Conservation (phyloP, 2,797 vertebrate species). For the Rhinella marina region DNA sequence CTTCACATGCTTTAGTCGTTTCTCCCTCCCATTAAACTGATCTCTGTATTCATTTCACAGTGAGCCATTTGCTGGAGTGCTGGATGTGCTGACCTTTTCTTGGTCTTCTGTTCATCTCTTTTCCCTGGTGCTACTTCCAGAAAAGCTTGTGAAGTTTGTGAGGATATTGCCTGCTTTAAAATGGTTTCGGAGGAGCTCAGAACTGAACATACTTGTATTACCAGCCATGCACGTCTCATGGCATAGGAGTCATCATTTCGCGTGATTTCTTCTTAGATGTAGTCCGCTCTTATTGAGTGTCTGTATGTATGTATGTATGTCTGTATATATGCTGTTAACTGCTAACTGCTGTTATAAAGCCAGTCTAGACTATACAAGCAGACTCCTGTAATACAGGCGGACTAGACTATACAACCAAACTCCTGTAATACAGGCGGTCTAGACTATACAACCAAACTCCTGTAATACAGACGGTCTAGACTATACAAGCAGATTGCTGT, state of each 20-base stretch:
- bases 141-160: conserved; percentile 36
- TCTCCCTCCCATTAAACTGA: conserved; percentile 46
- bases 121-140: neutral
- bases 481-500: no score
- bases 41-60: conserved; percentile 30
- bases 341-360: no score
- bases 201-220: conserved; percentile 29
- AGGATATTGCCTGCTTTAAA: conserved; percentile 20
- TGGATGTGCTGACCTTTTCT: conserved; percentile 39
- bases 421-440: no score
- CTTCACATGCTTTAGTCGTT: conserved; percentile 10
- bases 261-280: neutral
- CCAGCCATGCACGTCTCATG: neutral
- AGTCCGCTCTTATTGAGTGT: neutral
- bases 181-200: conserved; percentile 20
- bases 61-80: conserved; percentile 10
- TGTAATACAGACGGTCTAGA: neutral
- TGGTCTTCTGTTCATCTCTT: conserved; percentile 16
- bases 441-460: neutral
- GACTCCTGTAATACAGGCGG: no score
- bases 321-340: no score
- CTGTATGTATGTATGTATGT: no score
- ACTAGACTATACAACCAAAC: no score
- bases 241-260: neutral
- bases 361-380: no score